Conservation (phyloP, 2,888 invertebrate genomes). For the Sepiola atlantica region DNA sequence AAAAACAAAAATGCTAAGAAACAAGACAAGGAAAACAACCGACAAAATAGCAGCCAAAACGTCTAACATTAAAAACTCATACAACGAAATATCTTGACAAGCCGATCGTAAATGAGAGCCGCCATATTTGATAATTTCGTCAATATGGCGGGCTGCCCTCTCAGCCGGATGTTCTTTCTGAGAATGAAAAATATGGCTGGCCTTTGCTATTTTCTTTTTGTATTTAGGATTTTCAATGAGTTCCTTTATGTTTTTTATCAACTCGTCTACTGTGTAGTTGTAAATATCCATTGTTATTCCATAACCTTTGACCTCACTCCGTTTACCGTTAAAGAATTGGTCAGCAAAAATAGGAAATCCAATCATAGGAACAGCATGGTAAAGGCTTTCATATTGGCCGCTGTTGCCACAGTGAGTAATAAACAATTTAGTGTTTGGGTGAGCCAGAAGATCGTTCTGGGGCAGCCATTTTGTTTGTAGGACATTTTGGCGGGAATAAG, state of each 20-base stretch:
- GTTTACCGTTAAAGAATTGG: constrained; percentile 52
- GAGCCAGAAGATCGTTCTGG: constrained; percentile 53
- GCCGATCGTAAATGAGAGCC: no score
- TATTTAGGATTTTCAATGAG: constrained; percentile 53
- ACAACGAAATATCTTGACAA: no score
- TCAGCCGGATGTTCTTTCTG: constrained; percentile 44
- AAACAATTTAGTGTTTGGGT: constrained; percentile 53
- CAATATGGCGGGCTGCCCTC: constrained; percentile 32
- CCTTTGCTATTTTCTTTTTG: constrained; percentile 51
- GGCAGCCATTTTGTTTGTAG: constrained; percentile 53
- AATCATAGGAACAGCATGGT: constrained; percentile 57
- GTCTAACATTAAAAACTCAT: no score
- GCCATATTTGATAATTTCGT: not conserved
- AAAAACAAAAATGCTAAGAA: no score
- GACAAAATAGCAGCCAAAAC: no score
- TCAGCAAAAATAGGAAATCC: constrained; percentile 55
- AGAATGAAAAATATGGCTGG: constrained; percentile 53
- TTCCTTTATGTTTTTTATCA: constrained; percentile 51
- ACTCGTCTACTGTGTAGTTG: constrained; percentile 46
- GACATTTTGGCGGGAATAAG: constrained; percentile 43
- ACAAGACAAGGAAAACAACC: no score
- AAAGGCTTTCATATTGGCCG: constrained; percentile 57
- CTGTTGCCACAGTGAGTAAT: constrained; percentile 57
- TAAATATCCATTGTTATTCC: constrained; percentile 55
- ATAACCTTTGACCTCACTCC: constrained; percentile 53